Base-by-base conservation (phyloP, 1,140 invertebrate genomes). In the Drosophila watanabei region DNA sequence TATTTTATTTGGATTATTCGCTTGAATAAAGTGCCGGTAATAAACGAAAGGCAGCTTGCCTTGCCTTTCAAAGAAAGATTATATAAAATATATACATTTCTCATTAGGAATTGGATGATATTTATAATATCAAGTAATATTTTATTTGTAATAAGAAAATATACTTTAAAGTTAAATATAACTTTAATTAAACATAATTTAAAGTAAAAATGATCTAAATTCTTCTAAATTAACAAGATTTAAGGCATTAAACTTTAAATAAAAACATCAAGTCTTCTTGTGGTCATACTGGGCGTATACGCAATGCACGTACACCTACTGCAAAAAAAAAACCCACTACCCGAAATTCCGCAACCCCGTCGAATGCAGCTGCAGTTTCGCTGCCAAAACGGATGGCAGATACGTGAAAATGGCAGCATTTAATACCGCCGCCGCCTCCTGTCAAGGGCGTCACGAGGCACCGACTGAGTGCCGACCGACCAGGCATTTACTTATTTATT, bases 401-500 rank as follows among this genome's bases (percentile, higher is more conserved):
- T 73, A 73, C 70, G 66, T 73, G 73, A 68, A 77, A 37, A 78
- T 20, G 56, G 35, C 18, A 71, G 45, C 76, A 63, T 79, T 79
- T 79, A 45, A 54, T 79, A 68, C 45, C 58, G 77, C 45, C 58
- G 49, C 57, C 68, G 64, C 56, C 49, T 70, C 57, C 57, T 62
- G 75, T 73, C 70, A 73, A 73, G 70, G 70, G 68, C 70, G 70
- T 24, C 68, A 49, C 18, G 45, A 18, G 56, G 37, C 48, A 49
- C 46, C 9, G 24, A 48, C 59, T 43, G 41, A 33, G 51, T 52
- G 37, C 39, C n/a, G n/a, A 3, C 24, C 51, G 39, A 59, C 75
- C 39, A 79, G 46, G 76, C 77, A 70, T 72, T 79, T 79, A 79
- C 70, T 80, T 80, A 80, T 65, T 77, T 54, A 68, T 66, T 75